Percentiles rank a stretch among this genome's conserved stretches.
These are phyloP conservation scores for Phalacrocorax carbo DNA, from an alignment of 2,113 vertebrate species.

Conservation along the genomic window DNA sequence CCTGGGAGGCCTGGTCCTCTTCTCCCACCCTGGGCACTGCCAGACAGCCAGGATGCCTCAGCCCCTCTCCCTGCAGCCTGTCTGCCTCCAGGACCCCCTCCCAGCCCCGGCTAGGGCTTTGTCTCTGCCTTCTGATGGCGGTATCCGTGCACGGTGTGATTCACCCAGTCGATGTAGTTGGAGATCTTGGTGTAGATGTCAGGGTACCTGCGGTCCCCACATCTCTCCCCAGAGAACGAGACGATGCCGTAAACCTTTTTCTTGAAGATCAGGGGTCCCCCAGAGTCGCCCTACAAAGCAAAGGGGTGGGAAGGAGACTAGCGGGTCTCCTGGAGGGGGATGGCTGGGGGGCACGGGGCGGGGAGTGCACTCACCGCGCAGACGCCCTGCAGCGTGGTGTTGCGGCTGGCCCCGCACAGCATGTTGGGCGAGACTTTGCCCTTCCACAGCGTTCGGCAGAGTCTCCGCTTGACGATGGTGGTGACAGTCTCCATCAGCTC, in stretches of 20 bases:
- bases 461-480: slow-evolving; percentile 18
- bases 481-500: slow-evolving; percentile 69
- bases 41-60: rapidly evolving
- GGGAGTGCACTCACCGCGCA: slow-evolving; percentile 27
- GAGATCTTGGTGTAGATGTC: slow-evolving; percentile 75
- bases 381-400: slow-evolving; percentile 43
- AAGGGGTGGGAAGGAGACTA: neutral
- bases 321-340: rapidly evolving
- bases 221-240: slow-evolving; percentile 71
- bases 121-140: rapidly evolving
- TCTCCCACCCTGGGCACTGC: neutral
- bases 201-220: slow-evolving; percentile 62
- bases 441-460: slow-evolving; percentile 64
- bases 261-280: slow-evolving; percentile 72
- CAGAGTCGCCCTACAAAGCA: slow-evolving; percentile 68
- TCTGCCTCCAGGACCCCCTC: neutral
- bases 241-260: slow-evolving; percentile 56
- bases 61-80: rapidly evolving
- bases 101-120: rapidly evolving
- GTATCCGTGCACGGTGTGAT: neutral
- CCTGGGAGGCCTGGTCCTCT: neutral
- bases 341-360: rapidly evolving
- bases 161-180: slow-evolving; percentile 69
- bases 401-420: slow-evolving; percentile 59
- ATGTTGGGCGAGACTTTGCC: slow-evolving; percentile 37